phyloP scores from a whole-genome alignment of 2,113 vertebrate genomes.

The Mormyrus iriodes region DNA sequence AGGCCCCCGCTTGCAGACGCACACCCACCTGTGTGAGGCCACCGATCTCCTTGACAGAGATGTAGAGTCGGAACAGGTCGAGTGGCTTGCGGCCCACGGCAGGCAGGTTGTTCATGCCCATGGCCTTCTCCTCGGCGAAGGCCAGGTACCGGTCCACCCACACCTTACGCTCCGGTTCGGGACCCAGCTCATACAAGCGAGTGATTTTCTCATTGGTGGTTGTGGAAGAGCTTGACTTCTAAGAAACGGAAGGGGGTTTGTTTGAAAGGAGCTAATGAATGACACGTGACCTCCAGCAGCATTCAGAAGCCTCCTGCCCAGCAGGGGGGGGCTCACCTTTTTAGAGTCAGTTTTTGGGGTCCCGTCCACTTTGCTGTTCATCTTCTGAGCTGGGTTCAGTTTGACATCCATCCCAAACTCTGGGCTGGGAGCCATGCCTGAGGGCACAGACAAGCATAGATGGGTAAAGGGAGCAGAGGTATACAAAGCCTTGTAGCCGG shows the following conservation, averaged over 20 bases:
- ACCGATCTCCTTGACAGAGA: slow-evolving; percentile 96
- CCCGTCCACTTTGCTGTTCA: slow-evolving; percentile 94
- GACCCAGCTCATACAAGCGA: slow-evolving; percentile 91
- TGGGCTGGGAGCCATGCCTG: slow-evolving; percentile 87
- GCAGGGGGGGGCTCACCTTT: slow-evolving; percentile 69
- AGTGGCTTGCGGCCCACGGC: slow-evolving; percentile 94
- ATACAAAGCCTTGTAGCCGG: neutral
- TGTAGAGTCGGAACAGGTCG: slow-evolving; percentile 91
- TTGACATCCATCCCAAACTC: slow-evolving; percentile 93
- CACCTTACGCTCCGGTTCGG: slow-evolving; percentile 93
- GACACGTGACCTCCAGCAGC: neutral
- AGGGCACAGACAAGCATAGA: neutral
- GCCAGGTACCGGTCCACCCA: slow-evolving; percentile 96
- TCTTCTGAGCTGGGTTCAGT: slow-evolving; percentile 78
- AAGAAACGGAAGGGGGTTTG: neutral
- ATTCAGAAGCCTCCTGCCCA: neutral
- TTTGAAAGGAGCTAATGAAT: neutral
- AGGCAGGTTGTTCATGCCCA: slow-evolving; percentile 95
- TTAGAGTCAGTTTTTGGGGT: slow-evolving; percentile 89
- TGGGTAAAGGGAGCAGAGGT: neutral
- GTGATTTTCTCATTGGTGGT: slow-evolving; percentile 98
- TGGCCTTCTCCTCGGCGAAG: slow-evolving; percentile 92
- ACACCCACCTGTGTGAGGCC: slow-evolving; percentile 83
- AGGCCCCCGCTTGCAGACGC: too few relatives aligned
- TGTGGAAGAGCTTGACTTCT: slow-evolving; percentile 97